Percentiles rank a stretch among this genome's conserved stretches.
These are phyloP conservation scores for Drosophila maculinotata DNA, from an alignment of 2,888 invertebrate genomes.

Conservation along the genomic window DNA sequence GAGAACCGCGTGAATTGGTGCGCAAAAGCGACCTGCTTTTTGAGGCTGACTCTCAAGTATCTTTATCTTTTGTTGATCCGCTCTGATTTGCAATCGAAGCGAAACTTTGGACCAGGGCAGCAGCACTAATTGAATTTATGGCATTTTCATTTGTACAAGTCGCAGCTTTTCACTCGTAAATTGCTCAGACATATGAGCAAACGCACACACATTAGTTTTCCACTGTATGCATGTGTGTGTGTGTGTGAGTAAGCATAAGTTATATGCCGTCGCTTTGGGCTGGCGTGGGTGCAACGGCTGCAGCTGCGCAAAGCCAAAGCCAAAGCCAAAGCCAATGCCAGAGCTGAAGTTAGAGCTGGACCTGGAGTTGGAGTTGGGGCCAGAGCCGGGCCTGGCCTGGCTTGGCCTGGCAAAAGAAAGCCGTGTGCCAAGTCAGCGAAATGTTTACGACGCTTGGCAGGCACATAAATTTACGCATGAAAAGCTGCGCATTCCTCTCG, in stretches of 20 bases:
- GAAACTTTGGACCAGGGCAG: slow-evolving; percentile 18
- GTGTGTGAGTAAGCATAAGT: slow-evolving; percentile 44
- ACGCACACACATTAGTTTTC: slow-evolving; percentile 3
- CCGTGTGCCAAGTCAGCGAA: slow-evolving; percentile 63
- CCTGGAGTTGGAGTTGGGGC: slow-evolving; percentile 1
- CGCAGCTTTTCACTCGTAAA: slow-evolving; percentile 76
- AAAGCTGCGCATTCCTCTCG: slow-evolving; percentile 60
- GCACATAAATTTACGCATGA: slow-evolving; percentile 82
- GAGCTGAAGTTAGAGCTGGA: slow-evolving; percentile 7
- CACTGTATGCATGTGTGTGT: slow-evolving; percentile 1
- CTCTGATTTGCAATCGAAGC: slow-evolving; percentile 73
- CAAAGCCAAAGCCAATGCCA: slow-evolving; percentile 7
- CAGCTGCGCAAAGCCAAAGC: slow-evolving; percentile 66
- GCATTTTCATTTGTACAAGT: slow-evolving; percentile 71
- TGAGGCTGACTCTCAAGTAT: slow-evolving; percentile 21
- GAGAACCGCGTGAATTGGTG: slow-evolving; percentile 51
- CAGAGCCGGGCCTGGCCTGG: slow-evolving; percentile 26
- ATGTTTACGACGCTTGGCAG: slow-evolving; percentile 78
- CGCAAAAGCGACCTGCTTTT: slow-evolving; percentile 67
- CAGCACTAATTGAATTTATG: slow-evolving; percentile 76
- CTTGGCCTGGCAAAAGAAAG: slow-evolving; percentile 45
- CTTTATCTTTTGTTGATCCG: slow-evolving; percentile 41
- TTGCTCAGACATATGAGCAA: slow-evolving; percentile 62
- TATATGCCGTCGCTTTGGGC: slow-evolving; percentile 67
- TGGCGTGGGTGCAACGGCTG: slow-evolving; percentile 76